These are phyloP conservation scores for Megaleporinus macrocephalus DNA, from an alignment of 2,113 vertebrate genomes.

Conservation along the genomic window DNA sequence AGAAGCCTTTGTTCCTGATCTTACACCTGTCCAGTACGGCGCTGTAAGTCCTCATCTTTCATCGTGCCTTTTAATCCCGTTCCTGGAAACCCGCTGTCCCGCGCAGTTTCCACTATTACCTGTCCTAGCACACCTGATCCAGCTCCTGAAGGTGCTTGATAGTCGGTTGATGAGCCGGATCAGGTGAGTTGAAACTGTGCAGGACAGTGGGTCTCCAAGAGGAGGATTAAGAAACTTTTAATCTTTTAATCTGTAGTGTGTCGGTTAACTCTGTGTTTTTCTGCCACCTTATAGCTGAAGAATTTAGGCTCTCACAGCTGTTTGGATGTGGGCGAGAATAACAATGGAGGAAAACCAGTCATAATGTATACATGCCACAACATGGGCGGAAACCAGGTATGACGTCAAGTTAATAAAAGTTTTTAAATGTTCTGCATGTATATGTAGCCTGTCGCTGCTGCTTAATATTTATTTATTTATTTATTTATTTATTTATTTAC, in stretches of 20 bases:
- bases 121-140: not conserved
- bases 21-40: constrained; percentile 83
- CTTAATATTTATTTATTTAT: too few species aligned
- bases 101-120: not conserved
- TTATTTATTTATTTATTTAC: too few species aligned
- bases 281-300: constrained; percentile 77
- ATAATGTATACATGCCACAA: constrained; percentile 95
- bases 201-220: not conserved
- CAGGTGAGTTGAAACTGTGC: not conserved
- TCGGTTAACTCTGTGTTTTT: not conserved
- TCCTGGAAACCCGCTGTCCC: not conserved
- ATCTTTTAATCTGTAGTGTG: not conserved
- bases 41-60: constrained; percentile 78
- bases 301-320: constrained; percentile 83
- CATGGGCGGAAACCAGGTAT: constrained; percentile 97
- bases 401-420: not conserved
- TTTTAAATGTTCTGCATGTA: not conserved
- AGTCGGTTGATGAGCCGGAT: not conserved
- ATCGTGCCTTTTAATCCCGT: not conserved
- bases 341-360: constrained; percentile 86
- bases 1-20: constrained; percentile 90
- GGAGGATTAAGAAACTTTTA: not conserved
- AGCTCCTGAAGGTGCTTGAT: not conserved
- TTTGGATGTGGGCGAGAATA: constrained; percentile 90
- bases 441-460: too few species aligned